Evolutionary conservation across 1,140 invertebrate species (phyloP).

Genomic region (Pogonomyrmex californicus): DNA sequence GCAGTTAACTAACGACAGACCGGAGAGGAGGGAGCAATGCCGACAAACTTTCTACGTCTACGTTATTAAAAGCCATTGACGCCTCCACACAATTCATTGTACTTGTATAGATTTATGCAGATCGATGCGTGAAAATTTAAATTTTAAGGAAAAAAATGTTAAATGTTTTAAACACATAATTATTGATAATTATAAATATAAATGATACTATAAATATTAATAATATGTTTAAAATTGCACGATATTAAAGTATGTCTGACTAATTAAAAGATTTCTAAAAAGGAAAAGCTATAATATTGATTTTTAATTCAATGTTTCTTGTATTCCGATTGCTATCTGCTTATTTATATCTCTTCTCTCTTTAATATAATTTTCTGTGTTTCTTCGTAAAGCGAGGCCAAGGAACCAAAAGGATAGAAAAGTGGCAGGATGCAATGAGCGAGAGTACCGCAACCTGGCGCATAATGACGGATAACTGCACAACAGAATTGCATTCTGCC

Average conservation of each 20-base stretch:
- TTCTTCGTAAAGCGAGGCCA: not conserved
- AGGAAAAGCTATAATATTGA: not conserved
- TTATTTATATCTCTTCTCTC: not conserved
- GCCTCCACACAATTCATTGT: not conserved
- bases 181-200: constrained; percentile 10
- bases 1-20: constrained; percentile 35
- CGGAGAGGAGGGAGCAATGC: not conserved
- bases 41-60: constrained; percentile 20
- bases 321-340: no score
- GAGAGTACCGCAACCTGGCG: constrained; percentile 74
- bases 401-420: not conserved
- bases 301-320: not conserved
- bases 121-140: not conserved
- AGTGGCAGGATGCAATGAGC: constrained; percentile 6
- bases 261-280: not conserved
- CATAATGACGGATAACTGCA: constrained; percentile 78
- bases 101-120: not conserved
- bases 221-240: not conserved
- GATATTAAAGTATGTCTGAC: not conserved
- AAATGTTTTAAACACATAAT: not conserved
- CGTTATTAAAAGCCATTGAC: constrained; percentile 29
- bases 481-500: constrained; percentile 64
- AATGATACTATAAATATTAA: not conserved
- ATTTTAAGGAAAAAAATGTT: not conserved
- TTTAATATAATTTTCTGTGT: constrained; percentile 9